These are phyloP conservation scores for Diarsia dahlii DNA, from an alignment of 2,888 invertebrate species.

Conservation along the genomic window DNA sequence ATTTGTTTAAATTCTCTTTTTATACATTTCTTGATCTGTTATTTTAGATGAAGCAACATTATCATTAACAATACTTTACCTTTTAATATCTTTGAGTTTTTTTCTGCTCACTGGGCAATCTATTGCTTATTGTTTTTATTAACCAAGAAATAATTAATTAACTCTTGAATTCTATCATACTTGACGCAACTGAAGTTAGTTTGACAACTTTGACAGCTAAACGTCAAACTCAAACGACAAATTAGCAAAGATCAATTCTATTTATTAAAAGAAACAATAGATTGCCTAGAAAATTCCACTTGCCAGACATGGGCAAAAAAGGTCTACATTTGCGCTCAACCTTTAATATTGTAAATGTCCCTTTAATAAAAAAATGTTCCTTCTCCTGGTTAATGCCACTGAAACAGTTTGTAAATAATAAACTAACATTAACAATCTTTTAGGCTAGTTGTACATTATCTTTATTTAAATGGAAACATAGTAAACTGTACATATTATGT, in stretches of 20 bases:
- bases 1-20: background rate
- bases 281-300: background rate
- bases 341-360: slow-evolving; percentile 70
- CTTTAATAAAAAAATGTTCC: slow-evolving; percentile 71
- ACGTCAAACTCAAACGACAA: background rate
- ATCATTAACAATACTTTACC: background rate
- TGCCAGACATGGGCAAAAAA: background rate
- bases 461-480: slow-evolving; percentile 72
- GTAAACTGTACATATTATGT: slow-evolving; percentile 77
- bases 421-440: slow-evolving; percentile 64
- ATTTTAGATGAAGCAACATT: background rate
- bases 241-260: background rate
- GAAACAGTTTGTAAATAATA: slow-evolving; percentile 65
- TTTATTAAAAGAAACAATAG: background rate
- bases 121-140: background rate
- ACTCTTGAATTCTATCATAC: background rate
- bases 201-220: slow-evolving; percentile 8
- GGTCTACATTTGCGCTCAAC: slow-evolving; percentile 45
- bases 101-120: background rate
- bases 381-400: slow-evolving; percentile 59
- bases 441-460: slow-evolving; percentile 78
- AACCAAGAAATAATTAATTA: background rate
- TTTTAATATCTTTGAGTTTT: background rate
- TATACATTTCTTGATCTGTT: background rate
- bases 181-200: background rate